Evolutionary conservation across 1,140 invertebrate species (phyloP), one percentile per base, ranked within the genome.

Genomic region (Oryzaephilus surinamensis): DNA sequence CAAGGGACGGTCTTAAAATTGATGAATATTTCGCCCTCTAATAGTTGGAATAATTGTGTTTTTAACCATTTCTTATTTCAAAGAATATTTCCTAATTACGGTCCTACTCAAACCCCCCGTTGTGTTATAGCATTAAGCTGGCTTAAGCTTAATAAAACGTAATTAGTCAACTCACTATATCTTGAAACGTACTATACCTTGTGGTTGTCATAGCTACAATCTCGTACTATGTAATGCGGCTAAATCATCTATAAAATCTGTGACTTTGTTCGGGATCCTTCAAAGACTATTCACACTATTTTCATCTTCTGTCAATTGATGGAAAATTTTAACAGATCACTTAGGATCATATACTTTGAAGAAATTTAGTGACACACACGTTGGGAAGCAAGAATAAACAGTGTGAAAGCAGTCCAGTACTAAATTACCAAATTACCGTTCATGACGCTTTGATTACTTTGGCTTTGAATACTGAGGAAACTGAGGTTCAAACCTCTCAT

Each of bases 201-300:
- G 45, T 31, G 36, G 38, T 17, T 47, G 45, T 35, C 48, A 50
- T 31, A 53, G 47, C 33, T 48, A 17, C 27, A 51, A 45, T 41
- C 30, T 43, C 0, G 10, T 44, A 13, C 34, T 39, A n/a, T 19
- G 19, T 16, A 43, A 43, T 21, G 30, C 40, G 1, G 47, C 43
- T 21, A 38, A 46, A 19, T 33, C 35, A 29, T 49, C 47, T 2
- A 23, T 35, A 13, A 33, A 27, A 38, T 34, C 44, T 27, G 44
- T 37, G 24, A 37, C 34, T 20, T 46, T 49, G 38, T 49, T 46
- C 32, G 37, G 32, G 24, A 33, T 39, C 15, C 28, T 46, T 17
- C 46, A 49, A 23, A 38, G 38, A 27, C 31, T 45, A 28, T 47
- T 30, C 39, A 14, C 39, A 10, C 26, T 33, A 18, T 47, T 41